Conservation (phyloP, 2,888 invertebrate species). For the Galerucella nymphaeae region DNA sequence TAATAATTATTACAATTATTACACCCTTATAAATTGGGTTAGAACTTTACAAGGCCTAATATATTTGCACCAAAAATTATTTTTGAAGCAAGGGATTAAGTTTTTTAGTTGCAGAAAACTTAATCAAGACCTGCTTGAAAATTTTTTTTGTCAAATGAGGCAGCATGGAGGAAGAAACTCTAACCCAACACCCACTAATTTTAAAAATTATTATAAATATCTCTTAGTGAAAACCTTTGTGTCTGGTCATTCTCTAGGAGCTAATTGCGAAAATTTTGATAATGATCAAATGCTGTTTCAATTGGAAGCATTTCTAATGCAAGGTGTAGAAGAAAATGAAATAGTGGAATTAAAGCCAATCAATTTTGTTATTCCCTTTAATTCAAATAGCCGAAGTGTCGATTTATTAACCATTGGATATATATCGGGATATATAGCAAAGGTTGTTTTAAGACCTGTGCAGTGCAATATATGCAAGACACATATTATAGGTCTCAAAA, state of each 20-base stretch:
- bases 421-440: too few species aligned
- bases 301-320: slow-evolving; percentile 8
- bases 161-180: not conserved
- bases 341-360: too few species aligned
- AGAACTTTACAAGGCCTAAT: slow-evolving; percentile 1
- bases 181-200: slow-evolving; percentile 6
- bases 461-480: too few species aligned
- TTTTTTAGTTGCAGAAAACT: slow-evolving; percentile 4
- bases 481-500: too few species aligned
- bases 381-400: not conserved
- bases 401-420: too few species aligned
- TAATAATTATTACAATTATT: too few species aligned
- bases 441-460: too few species aligned
- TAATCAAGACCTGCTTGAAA: slow-evolving; percentile 9
- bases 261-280: slow-evolving; percentile 9
- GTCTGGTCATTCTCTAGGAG: slow-evolving; percentile 10
- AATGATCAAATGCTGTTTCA: slow-evolving; percentile 7
- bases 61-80: slow-evolving; percentile 4
- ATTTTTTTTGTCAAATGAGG: slow-evolving; percentile 12
- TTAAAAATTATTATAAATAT: slow-evolving; percentile 4
- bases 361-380: too few species aligned
- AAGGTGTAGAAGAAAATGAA: slow-evolving; percentile 5
- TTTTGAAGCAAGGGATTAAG: not conserved
- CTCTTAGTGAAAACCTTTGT: slow-evolving; percentile 4
- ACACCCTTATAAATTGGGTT: slow-evolving; percentile 8